phyloP scores from a whole-genome alignment of 2,797 vertebrate genomes.

The Poeciliopsis paucimaculata region DNA sequence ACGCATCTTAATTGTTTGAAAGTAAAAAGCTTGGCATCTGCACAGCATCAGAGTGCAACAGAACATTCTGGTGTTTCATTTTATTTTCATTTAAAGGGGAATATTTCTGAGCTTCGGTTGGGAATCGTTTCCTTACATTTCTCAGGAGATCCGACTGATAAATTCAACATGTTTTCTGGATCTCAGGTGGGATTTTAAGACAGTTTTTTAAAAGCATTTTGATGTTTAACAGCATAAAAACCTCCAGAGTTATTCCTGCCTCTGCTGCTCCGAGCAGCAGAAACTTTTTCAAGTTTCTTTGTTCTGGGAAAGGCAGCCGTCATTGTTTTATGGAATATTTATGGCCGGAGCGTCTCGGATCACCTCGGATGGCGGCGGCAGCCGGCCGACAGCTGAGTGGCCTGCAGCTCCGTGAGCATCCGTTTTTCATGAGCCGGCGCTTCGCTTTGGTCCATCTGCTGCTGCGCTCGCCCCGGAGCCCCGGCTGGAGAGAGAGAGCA shows the following conservation, averaged over 20 bases:
- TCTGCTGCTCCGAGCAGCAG: not conserved
- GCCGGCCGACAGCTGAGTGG: slow-evolving; percentile 71
- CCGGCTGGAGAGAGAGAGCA: slow-evolving; percentile 49
- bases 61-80: not conserved
- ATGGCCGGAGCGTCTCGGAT: slow-evolving; percentile 20
- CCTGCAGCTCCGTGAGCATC: slow-evolving; percentile 57
- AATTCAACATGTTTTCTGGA: not conserved
- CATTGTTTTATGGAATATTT: slow-evolving; percentile 34
- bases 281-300: slow-evolving; percentile 25
- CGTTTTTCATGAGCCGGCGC: slow-evolving; percentile 26
- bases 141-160: not conserved
- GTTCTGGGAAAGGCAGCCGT: slow-evolving; percentile 13
- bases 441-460: slow-evolving; percentile 69
- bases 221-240: not conserved
- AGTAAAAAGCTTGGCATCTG: not conserved
- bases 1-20: not conserved
- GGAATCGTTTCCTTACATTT: not conserved
- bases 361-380: slow-evolving; percentile 46
- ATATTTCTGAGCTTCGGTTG: not conserved
- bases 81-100: not conserved
- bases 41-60: not conserved
- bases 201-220: not conserved
- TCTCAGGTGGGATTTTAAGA: not conserved
- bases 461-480: slow-evolving; percentile 56
- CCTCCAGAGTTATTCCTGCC: not conserved